phyloP scores from a whole-genome alignment of 2,797 vertebrate genomes.

The Vireo griseus region DNA sequence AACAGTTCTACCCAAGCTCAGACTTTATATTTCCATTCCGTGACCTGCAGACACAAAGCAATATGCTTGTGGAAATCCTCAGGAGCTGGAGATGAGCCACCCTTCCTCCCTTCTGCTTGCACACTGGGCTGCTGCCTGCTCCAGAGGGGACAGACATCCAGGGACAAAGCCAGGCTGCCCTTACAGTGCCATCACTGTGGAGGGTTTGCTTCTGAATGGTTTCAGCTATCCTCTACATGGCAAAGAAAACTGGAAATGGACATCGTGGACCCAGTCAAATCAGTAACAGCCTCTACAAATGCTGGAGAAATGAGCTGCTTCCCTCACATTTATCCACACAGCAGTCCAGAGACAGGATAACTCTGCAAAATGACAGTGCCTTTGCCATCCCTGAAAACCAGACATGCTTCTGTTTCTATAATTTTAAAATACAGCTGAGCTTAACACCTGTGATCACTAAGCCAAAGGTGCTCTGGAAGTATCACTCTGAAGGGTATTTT shows the following conservation, averaged over 20 bases:
- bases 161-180: not conserved
- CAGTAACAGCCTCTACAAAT: not conserved
- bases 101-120: not conserved
- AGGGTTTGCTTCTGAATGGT: not conserved
- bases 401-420: fast-evolving
- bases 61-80: not conserved
- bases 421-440: not conserved
- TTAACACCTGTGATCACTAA: not conserved
- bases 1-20: not conserved
- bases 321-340: not conserved
- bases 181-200: not conserved
- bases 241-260: not conserved
- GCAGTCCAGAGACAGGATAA: not conserved
- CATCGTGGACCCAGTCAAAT: not conserved
- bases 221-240: fast-evolving
- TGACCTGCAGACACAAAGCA: not conserved
- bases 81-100: not conserved
- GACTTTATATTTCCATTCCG: not conserved
- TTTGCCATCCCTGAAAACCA: not conserved
- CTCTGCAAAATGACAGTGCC: fast-evolving
- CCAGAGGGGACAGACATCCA: fast-evolving
- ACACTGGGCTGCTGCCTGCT: not conserved
- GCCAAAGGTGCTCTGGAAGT: fast-evolving
- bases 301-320: not conserved
- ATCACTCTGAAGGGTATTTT: not conserved